Base-by-base conservation (phyloP, 2,113 vertebrate genomes). In the Ageneiosus marmoratus region DNA sequence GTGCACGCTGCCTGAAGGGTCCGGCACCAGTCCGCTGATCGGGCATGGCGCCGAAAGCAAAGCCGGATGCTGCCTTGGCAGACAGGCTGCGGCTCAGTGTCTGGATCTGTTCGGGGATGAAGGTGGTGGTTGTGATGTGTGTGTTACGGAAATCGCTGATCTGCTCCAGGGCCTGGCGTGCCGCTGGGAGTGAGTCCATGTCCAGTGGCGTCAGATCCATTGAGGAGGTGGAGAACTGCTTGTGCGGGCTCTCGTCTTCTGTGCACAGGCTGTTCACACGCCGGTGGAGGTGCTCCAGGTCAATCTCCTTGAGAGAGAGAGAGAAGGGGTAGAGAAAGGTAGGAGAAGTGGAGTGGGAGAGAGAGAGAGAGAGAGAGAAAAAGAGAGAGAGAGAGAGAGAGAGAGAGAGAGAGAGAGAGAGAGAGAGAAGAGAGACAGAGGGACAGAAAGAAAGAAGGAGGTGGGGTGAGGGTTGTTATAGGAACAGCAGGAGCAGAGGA, bases 61-160 rank as follows among this genome's bases (percentile, higher is more conserved):
- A 99, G 80, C 98, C 97, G 41, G 97, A 97, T 81, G 96, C 97
- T 0, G 98, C 97, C 94, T 99, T 99, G 91, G 98, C 96, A 15
- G 98, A 99, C 85, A 99, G 95, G 84, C 94, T 99, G 91, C 98
- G 98, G 93, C 98, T 99, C 90, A 99, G 96, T 93, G 98, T 99
- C 95, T 99, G 98, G 95, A 99, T 99, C 95, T 99, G 98, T 91
- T 99, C 98, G 50, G 98, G 98, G 93, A 99, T 99, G 94, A 99
- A 99, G 91, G 98, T 99, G 86, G 98, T 99, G 87, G 98, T 99
- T 91, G 98, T 99, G 92, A 99, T 99, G 92, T 99, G 98, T 89
- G 98, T 99, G 95, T 99, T 99, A 90, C 98, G 97, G 95, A 99
- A 99, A 92, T 99, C 98, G 92, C 98, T 99, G 94, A 99, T 99